These are phyloP conservation scores for Oryzias sinensis DNA, from an alignment of 2,797 vertebrate species.

Conservation along the genomic window DNA sequence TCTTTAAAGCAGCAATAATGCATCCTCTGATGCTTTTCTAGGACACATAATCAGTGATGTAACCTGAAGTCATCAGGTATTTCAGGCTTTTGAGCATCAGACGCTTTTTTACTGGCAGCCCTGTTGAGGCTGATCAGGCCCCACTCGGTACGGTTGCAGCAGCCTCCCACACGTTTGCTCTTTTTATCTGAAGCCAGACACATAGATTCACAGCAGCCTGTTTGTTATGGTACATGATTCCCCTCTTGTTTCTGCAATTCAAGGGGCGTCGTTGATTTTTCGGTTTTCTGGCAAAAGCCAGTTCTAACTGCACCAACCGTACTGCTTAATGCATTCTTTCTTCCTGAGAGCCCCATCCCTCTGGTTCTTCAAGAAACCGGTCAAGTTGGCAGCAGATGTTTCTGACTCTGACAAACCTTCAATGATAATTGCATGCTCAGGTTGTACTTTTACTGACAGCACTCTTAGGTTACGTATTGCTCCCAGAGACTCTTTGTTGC, in stretches of 20 bases:
- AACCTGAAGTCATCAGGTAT: conserved; percentile 61
- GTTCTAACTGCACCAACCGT: conserved; percentile 9
- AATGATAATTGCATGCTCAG: not conserved
- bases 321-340: conserved; percentile 6
- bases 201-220: conserved; percentile 33
- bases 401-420: not conserved
- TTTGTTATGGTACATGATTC: conserved; percentile 20
- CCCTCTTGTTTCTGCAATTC: conserved; percentile 17
- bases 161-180: conserved; percentile 49
- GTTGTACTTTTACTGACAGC: conserved; percentile 2
- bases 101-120: conserved; percentile 48
- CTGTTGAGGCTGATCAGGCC: conserved; percentile 44
- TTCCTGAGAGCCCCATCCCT: conserved; percentile 20
- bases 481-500: conserved; percentile 2
- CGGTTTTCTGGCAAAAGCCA: conserved; percentile 16
- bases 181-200: conserved; percentile 49
- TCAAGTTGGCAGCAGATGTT: conserved; percentile 9
- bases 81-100: conserved; percentile 51
- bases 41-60: conserved; percentile 53
- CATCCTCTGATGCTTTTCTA: conserved; percentile 45
- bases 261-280: conserved; percentile 9
- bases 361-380: conserved; percentile 17
- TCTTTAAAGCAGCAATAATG: conserved; percentile 42
- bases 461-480: conserved; percentile 7
- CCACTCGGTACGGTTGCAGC: conserved; percentile 40